phyloP scores from a whole-genome alignment of 2,888 invertebrate genomes.

The Xestia ashworthii region DNA sequence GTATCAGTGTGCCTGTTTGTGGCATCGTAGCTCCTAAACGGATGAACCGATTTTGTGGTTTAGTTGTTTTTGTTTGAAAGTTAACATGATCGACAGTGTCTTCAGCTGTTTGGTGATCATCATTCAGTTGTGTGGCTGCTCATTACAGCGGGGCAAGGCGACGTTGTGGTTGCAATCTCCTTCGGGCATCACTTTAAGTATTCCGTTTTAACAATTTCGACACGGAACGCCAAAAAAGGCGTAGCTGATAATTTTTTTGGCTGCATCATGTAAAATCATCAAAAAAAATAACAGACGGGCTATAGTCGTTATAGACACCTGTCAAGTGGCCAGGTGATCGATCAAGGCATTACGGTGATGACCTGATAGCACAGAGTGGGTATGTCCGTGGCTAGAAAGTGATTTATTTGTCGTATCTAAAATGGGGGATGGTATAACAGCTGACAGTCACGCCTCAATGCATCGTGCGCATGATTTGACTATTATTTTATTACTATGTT shows the following conservation, averaged over 20 bases:
- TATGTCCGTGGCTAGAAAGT: slow-evolving; percentile 9
- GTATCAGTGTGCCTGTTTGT: too few species aligned
- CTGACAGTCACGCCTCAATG: slow-evolving; percentile 5
- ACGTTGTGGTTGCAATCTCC: too few species aligned
- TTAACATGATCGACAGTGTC: too few species aligned
- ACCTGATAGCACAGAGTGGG: background rate
- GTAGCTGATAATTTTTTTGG: slow-evolving; percentile 1
- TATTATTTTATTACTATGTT: background rate
- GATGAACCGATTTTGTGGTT: too few species aligned
- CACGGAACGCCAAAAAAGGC: background rate
- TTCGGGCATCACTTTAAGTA: too few species aligned
- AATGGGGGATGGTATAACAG: background rate
- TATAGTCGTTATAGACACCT: background rate
- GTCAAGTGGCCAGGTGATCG: background rate
- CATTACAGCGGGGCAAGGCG: too few species aligned
- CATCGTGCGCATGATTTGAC: background rate
- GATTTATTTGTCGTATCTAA: background rate
- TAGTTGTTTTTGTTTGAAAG: too few species aligned
- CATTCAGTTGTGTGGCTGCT: too few species aligned
- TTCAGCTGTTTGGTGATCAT: too few species aligned
- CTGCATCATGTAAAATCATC: slow-evolving; percentile 14
- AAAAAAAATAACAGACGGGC: background rate
- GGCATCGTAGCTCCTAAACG: too few species aligned
- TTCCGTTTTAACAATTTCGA: background rate
- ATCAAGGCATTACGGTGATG: background rate